Conservation (phyloP, 92 coral and sea anemone species). For the Epizoanthus illoricatus region DNA sequence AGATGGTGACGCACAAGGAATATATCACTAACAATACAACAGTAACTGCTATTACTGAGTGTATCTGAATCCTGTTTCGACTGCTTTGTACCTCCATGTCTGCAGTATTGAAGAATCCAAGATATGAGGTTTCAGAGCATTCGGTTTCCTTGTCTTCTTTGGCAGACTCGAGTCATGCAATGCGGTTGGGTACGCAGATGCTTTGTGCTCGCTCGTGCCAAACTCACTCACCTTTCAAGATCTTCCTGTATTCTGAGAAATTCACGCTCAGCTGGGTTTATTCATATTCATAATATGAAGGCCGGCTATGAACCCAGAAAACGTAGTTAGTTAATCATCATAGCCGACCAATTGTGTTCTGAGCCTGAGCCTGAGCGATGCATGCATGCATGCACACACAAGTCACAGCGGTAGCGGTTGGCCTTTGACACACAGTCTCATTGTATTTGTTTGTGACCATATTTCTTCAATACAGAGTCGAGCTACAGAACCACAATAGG, state of each 20-base stretch:
- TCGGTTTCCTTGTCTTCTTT: background rate
- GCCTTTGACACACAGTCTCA: too few relatives aligned
- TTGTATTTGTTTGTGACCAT: too few relatives aligned
- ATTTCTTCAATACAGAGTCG: too few relatives aligned
- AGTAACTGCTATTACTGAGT: constrained; percentile 24
- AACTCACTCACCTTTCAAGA: background rate
- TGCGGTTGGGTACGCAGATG: constrained; percentile 19
- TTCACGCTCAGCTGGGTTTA: background rate
- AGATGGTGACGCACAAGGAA: constrained; percentile 61
- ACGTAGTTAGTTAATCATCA: too few relatives aligned
- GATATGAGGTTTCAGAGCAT: background rate
- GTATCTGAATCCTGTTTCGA: background rate
- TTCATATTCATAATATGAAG: background rate
- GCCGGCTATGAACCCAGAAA: too few relatives aligned
- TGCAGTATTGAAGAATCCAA: too few relatives aligned
- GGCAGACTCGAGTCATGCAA: background rate
- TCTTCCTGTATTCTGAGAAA: background rate
- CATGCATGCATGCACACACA: too few relatives aligned
- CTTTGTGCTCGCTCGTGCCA: constrained; percentile 34
- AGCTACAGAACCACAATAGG: too few relatives aligned
- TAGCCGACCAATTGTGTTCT: too few relatives aligned
- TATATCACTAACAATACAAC: constrained; percentile 57
- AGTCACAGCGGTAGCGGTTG: too few relatives aligned
- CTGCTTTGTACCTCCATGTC: constrained; percentile 15
- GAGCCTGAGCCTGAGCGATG: too few relatives aligned